Conservation (phyloP, 2,797 vertebrate genomes). For the Harpagifer antarcticus region DNA sequence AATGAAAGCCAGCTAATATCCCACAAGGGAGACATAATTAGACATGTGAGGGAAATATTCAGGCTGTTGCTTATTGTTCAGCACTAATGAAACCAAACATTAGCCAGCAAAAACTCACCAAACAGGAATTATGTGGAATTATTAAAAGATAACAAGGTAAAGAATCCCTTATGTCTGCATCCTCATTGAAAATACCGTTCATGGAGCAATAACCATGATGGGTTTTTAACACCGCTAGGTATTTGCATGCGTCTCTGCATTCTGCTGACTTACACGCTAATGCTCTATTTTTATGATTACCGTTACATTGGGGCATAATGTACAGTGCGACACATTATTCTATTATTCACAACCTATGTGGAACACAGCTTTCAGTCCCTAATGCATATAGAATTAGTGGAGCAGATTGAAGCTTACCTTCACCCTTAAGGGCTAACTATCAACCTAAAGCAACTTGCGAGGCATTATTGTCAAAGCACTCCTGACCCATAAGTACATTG, state of each 20-base stretch:
- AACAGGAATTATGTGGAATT: conserved; percentile 6
- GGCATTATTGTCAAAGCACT: conserved; percentile 14
- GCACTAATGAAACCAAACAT: conserved; percentile 49
- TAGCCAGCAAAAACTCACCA: conserved; percentile 11
- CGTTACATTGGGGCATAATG: conserved; percentile 13
- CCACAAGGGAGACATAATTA: conserved; percentile 40
- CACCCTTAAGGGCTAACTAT: conserved; percentile 13
- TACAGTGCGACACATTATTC: conserved; percentile 1
- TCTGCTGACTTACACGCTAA: conserved; percentile 51
- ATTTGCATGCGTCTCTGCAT: conserved; percentile 49
- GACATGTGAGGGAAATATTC: conserved; percentile 51
- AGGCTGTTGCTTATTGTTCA: conserved; percentile 41
- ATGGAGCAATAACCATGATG: conserved; percentile 62
- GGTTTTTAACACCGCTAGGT: conserved; percentile 64
- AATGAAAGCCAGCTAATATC: conserved; percentile 32
- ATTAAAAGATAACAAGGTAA: conserved; percentile 47
- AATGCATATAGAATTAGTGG: neutral
- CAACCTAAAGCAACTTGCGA: conserved; percentile 34
- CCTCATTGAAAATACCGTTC: conserved; percentile 52
- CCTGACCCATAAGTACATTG: conserved; percentile 34
- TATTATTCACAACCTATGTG: neutral
- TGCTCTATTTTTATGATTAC: conserved; percentile 41
- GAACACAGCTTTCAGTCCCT: neutral
- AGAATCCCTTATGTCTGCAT: conserved; percentile 46
- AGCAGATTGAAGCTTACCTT: conserved; percentile 2